phyloP scores from a whole-genome alignment of 2,797 vertebrate genomes.

The Anisognathus igniventris region DNA sequence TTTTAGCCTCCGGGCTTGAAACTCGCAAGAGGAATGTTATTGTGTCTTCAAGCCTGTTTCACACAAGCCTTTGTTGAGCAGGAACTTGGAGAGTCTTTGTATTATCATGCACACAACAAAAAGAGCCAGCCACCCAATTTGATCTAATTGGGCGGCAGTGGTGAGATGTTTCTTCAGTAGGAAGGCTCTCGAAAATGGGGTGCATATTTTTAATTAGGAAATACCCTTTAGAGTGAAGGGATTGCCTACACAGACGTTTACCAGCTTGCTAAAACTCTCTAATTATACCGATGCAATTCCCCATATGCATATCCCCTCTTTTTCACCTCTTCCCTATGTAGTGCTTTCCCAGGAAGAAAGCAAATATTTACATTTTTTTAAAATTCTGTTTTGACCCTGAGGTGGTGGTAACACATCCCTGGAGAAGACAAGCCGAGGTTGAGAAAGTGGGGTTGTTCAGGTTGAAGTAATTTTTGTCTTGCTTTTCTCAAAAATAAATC shows the following conservation, averaged over 20 bases:
- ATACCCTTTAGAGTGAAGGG: not conserved
- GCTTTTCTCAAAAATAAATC: not conserved
- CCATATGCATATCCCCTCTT: not conserved
- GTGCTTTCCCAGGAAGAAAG: not conserved
- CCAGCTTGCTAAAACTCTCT: not conserved
- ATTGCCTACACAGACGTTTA: not conserved
- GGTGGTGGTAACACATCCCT: not conserved
- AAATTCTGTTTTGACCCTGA: not conserved
- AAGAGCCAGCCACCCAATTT: constrained; percentile 60
- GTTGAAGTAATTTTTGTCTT: not conserved
- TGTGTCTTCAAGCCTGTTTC: constrained; percentile 79
- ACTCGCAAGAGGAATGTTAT: constrained; percentile 77
- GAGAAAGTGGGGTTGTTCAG: not conserved
- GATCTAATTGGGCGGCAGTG: constrained; percentile 60
- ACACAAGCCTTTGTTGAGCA: constrained; percentile 68
- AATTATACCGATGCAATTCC: not conserved
- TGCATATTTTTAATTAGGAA: constrained; percentile 23
- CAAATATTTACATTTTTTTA: constrained; percentile 27
- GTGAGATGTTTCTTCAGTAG: constrained; percentile 4
- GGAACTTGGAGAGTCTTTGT: constrained; percentile 67
- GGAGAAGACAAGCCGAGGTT: not conserved
- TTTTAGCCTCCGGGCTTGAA: constrained; percentile 76
- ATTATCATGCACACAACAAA: constrained; percentile 62
- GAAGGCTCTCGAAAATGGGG: constrained; percentile 28
- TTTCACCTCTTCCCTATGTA: not conserved